Evolutionary conservation across 2,113 vertebrate genomes (phyloP).

Genomic region (Manacus vitellinus): DNA sequence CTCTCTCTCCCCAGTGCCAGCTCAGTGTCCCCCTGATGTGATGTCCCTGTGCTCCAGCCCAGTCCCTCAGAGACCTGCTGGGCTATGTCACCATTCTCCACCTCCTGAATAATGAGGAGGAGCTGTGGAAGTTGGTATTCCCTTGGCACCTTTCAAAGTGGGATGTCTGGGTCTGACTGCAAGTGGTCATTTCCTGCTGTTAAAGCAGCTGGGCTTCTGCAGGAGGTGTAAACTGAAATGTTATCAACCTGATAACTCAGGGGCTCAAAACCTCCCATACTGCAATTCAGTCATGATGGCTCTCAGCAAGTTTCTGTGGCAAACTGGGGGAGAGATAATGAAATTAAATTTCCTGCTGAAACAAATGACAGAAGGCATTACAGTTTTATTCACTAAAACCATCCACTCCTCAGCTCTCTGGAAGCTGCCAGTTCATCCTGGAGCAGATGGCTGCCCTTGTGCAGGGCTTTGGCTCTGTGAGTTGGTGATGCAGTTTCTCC

Average conservation of each 20-base stretch:
- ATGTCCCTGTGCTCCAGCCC: neutral
- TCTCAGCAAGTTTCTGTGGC: neutral
- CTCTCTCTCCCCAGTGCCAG: neutral
- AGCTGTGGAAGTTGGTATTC: neutral
- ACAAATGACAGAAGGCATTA: constrained; percentile 8
- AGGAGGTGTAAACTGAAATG: neutral
- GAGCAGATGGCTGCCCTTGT: constrained; percentile 42
- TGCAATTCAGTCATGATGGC: neutral
- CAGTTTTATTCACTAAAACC: neutral
- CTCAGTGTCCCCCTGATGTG: neutral
- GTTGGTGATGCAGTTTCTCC: neutral
- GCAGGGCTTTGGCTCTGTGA: neutral
- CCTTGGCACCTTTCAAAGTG: neutral
- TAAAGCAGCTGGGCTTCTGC: neutral
- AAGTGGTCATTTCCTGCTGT: accelerated
- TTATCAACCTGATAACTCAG: neutral
- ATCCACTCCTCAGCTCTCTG: neutral
- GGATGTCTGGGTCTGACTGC: neutral
- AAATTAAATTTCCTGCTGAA: neutral
- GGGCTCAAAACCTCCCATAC: neutral
- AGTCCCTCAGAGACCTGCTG: accelerated
- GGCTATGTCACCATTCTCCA: neutral
- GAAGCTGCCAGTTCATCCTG: neutral
- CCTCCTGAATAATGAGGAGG: neutral
- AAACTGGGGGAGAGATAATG: neutral